Evolutionary conservation across 23 tunicate genomes (phyloP).

Genomic region (Halocynthia roretzi): DNA sequence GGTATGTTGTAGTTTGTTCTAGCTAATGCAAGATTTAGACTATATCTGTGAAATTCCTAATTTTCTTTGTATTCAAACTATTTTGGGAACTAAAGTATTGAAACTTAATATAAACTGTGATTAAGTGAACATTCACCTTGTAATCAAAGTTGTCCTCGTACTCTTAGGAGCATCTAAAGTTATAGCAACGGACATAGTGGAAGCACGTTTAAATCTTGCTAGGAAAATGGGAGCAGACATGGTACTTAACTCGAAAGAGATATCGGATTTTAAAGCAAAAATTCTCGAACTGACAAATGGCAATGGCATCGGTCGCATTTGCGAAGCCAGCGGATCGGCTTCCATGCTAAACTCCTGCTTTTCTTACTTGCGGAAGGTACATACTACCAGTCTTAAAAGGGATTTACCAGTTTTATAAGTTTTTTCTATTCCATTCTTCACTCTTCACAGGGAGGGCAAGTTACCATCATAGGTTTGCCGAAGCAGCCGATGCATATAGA

Average conservation of each 20-base stretch:
- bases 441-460: constrained; percentile 63
- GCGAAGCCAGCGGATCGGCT: constrained; percentile 89
- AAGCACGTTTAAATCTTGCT: constrained; percentile 52
- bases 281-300: constrained; percentile 73
- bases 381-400: background rate
- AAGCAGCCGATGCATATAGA: constrained; percentile 79
- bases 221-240: constrained; percentile 86
- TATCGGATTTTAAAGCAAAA: constrained; percentile 42
- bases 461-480: constrained; percentile 71
- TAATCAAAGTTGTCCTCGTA: background rate
- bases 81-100: background rate
- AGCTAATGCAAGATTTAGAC: background rate
- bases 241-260: constrained; percentile 38
- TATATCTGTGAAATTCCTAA: background rate
- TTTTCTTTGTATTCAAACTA: background rate
- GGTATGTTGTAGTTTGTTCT: constrained; percentile 16
- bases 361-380: constrained; percentile 71
- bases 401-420: background rate
- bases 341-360: constrained; percentile 77
- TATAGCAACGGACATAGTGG: constrained; percentile 63
- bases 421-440: constrained; percentile 2
- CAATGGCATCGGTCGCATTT: constrained; percentile 85
- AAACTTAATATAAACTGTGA: background rate
- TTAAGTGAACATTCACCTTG: background rate
- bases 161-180: constrained; percentile 61